Percentiles rank a stretch among this genome's conserved stretches.
These are phyloP conservation scores for Urocyon cinereoargenteus DNA, from an alignment of 2,797 vertebrate species.

Conservation along the genomic window DNA sequence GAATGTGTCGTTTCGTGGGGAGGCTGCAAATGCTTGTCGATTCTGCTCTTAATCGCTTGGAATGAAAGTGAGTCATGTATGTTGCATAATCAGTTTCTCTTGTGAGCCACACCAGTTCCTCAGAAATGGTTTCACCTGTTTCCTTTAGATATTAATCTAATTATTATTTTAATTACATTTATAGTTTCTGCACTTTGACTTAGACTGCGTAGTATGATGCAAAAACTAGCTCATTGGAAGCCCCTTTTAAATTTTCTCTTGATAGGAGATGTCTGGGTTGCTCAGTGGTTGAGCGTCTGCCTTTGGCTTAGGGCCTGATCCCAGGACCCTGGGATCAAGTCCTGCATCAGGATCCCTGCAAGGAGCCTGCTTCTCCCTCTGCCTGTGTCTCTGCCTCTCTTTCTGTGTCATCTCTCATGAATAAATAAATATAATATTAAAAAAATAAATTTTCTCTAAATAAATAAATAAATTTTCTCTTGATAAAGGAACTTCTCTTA, in stretches of 20 bases:
- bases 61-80: constrained; percentile 8
- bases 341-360: too few relatives aligned
- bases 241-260: background rate
- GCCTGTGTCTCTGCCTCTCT: too few relatives aligned
- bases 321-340: too few relatives aligned
- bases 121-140: constrained; percentile 23
- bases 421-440: too few relatives aligned
- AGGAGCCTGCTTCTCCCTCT: too few relatives aligned
- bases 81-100: constrained; percentile 16
- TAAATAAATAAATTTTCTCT: background rate
- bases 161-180: constrained; percentile 32
- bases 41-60: background rate
- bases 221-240: constrained; percentile 23
- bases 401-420: too few relatives aligned
- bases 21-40: background rate
- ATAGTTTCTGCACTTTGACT: background rate
- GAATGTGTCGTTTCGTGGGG: background rate
- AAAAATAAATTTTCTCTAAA: background rate
- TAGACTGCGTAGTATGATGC: background rate
- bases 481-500: background rate
- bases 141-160: constrained; percentile 4
- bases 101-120: constrained; percentile 18
- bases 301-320: too few relatives aligned
- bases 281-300: too few relatives aligned
- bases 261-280: background rate